Base-by-base conservation (phyloP, 2,113 vertebrate genomes). In the Macquaria ambigua region DNA sequence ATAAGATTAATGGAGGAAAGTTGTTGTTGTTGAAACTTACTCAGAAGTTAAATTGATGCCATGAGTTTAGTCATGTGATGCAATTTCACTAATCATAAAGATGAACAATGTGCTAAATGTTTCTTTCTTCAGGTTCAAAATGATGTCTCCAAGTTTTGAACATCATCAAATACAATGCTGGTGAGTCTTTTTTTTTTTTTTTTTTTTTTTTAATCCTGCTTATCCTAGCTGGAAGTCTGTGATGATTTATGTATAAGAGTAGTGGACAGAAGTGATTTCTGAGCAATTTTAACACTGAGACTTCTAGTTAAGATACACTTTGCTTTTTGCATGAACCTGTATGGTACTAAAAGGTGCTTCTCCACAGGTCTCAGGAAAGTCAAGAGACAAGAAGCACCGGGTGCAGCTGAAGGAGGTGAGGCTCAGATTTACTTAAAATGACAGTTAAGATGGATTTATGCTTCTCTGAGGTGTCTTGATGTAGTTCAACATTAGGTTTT, bases 201-300 rank as follows among this genome's bases (percentile, higher is more conserved):
- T 4, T 3, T 25, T 0, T 28, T 8, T 23, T 18, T 0, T 4
- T 0, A 1, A 0, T 0, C 14, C 3, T 1, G 0, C 2, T 9
- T 48, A 5, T 34, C 4, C 0, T 37, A 6, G 20, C 0, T 48
- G 0, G 41, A 62, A 59, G 93, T 94, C 90, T 0, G 16, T 94
- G 94, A 95, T 94, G 93, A 84, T 64, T 75, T 3, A 25, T 14
- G 9, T 77, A 0, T 94, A 95, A 95, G 95, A 96, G 95, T 96
- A 96, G 95, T 96, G 95, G 95, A 94, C 95, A 95, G 95, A 93
- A 95, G 79, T 46, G 68, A 90, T 96, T 96, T 96, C 95, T 96
- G 95, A 96, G 1, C 14, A 83, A 41, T 14, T 43, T 23, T 10
- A 34, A 39, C 8, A 66, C 94, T 96, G 94, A 96, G 93, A 84